These are phyloP conservation scores for Channa argus DNA, from an alignment of 2,113 vertebrate genomes.

Conservation along the genomic window DNA sequence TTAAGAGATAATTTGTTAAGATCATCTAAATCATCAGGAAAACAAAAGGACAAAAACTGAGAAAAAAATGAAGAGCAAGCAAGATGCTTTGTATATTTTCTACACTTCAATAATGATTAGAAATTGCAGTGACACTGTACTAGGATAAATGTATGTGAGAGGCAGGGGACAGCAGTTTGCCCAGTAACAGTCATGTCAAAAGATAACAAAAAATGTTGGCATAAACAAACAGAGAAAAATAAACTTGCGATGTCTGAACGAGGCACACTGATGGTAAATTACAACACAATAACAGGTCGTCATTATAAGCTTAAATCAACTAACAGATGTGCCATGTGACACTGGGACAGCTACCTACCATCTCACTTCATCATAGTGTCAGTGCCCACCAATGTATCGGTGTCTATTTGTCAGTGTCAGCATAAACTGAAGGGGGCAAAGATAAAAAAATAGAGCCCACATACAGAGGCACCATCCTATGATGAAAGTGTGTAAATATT, in stretches of 20 bases:
- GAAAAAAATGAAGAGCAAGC: too few relatives aligned
- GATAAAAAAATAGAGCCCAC: constrained; percentile 9
- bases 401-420: constrained; percentile 27
- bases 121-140: background rate
- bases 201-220: too few relatives aligned
- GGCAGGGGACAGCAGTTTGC: too few relatives aligned
- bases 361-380: background rate
- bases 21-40: too few relatives aligned
- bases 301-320: background rate
- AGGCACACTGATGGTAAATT: too few relatives aligned
- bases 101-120: background rate
- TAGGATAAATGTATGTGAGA: background rate
- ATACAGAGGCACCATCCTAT: background rate
- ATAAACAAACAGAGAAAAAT: too few relatives aligned
- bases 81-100: background rate
- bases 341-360: constrained; percentile 13
- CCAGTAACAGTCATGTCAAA: too few relatives aligned
- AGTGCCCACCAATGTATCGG: constrained; percentile 38
- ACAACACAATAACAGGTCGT: too few relatives aligned
- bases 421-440: constrained; percentile 46
- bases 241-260: too few relatives aligned
- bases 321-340: constrained; percentile 10
- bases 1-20: too few relatives aligned
- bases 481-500: background rate
- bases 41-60: too few relatives aligned